A percentile compares a stretch with the other conserved stretches of the same genome.
Evolutionary conservation across 2,797 vertebrate species (phyloP).

Genomic region (Pseudochirops corinnae): DNA sequence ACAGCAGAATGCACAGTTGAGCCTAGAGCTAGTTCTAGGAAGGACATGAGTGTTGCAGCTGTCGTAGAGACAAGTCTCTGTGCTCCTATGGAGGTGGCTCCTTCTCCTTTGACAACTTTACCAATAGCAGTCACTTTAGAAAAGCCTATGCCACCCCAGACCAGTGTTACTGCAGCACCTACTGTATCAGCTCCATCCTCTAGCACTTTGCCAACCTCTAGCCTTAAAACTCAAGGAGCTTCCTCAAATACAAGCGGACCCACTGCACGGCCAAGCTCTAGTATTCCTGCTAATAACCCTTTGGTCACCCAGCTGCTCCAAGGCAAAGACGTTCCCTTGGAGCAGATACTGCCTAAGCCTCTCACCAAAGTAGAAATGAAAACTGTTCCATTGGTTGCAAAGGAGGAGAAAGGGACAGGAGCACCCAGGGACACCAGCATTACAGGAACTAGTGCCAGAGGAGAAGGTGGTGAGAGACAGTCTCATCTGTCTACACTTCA

Average conservation of each 20-base stretch:
- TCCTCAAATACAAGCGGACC: conserved; percentile 72
- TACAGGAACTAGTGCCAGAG: conserved; percentile 25
- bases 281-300: conserved; percentile 95
- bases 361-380: conserved; percentile 88
- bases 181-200: conserved; percentile 8
- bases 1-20: not conserved
- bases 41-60: conserved; percentile 22
- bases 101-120: conserved; percentile 36
- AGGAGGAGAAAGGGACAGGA: conserved; percentile 77
- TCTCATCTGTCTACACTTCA: conserved; percentile 68
- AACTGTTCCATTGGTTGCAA: conserved; percentile 65
- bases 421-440: rapidly evolving
- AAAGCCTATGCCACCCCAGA: conserved; percentile 62
- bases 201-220: conserved; percentile 58
- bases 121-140: conserved; percentile 69
- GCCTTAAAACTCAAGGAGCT: conserved; percentile 81
- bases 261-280: conserved; percentile 85
- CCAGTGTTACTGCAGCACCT: not conserved
- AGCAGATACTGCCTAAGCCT: conserved; percentile 94
- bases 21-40: conserved; percentile 8
- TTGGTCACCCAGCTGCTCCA: conserved; percentile 96
- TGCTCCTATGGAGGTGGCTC: conserved; percentile 27
- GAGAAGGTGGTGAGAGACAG: conserved; percentile 65
- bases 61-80: conserved; percentile 39
- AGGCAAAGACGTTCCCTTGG: conserved; percentile 94